phyloP scores from a whole-genome alignment of 2,888 invertebrate genomes.

The Caenorhabditis becei region DNA sequence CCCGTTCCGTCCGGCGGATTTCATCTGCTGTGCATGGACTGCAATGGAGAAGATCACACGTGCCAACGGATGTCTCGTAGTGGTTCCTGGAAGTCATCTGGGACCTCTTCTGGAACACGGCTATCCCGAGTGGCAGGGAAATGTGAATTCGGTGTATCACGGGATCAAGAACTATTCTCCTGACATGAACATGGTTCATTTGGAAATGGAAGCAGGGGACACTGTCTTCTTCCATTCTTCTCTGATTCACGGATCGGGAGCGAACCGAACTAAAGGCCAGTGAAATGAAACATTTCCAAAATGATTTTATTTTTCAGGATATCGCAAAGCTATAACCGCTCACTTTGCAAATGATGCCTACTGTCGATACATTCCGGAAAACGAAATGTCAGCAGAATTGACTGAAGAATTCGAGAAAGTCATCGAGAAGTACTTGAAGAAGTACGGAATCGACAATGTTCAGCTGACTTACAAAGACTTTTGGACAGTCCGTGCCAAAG shows the following conservation, averaged over 20 bases:
- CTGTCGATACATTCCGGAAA: constrained; percentile 85
- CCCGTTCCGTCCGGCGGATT: constrained; percentile 90
- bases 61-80: constrained; percentile 90
- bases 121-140: constrained; percentile 86
- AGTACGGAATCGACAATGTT: constrained; percentile 1
- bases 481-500: constrained; percentile 21
- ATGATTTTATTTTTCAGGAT: constrained; percentile 84
- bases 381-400: constrained; percentile 77
- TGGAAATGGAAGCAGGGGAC: constrained; percentile 90
- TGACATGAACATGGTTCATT: constrained; percentile 83
- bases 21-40: constrained; percentile 91
- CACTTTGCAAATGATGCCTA: constrained; percentile 88
- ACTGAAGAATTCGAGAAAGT: constrained; percentile 32
- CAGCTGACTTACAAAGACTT: constrained; percentile 14
- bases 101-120: constrained; percentile 86
- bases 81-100: constrained; percentile 88
- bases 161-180: constrained; percentile 86
- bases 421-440: constrained; percentile 11
- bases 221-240: constrained; percentile 91
- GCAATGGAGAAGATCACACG: constrained; percentile 87
- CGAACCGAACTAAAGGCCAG: constrained; percentile 88
- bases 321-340: constrained; percentile 89
- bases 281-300: constrained; percentile 91
- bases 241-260: constrained; percentile 91
- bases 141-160: constrained; percentile 87